Evolutionary conservation across 1,140 invertebrate genomes (phyloP).

Genomic region (Psilanteris sp.): DNA sequence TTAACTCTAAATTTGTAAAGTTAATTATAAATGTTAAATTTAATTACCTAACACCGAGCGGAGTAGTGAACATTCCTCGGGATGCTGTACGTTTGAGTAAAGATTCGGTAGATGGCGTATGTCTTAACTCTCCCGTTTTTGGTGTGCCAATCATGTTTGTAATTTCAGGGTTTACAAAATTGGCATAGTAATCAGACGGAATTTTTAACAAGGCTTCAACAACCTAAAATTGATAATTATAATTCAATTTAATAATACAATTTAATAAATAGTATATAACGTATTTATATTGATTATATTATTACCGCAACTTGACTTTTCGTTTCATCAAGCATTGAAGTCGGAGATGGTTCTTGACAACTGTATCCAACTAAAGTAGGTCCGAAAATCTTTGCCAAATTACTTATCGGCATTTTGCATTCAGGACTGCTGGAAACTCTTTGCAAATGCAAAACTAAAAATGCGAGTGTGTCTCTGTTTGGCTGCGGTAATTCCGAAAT

Average conservation of each 20-base stretch:
- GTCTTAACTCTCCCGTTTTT: constrained; percentile 74
- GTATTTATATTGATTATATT: too few relatives aligned
- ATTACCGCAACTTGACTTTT: constrained; percentile 82
- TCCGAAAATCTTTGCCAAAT: constrained; percentile 91
- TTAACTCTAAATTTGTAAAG: too few relatives aligned
- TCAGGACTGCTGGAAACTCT: constrained; percentile 86
- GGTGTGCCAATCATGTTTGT: constrained; percentile 68
- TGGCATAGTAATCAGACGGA: constrained; percentile 84
- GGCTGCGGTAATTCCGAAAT: constrained; percentile 88
- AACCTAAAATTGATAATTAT: constrained; percentile 82
- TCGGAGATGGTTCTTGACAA: constrained; percentile 82
- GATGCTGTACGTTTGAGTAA: constrained; percentile 77
- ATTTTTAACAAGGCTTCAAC: constrained; percentile 85
- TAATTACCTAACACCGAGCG: constrained; percentile 67
- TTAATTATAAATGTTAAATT: background rate
- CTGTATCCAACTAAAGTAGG: constrained; percentile 92
- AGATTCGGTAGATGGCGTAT: constrained; percentile 81
- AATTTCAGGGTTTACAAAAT: constrained; percentile 80
- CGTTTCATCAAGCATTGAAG: constrained; percentile 84
- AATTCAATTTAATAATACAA: too few relatives aligned
- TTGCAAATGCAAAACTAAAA: constrained; percentile 90
- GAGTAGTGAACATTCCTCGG: constrained; percentile 76
- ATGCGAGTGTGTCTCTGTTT: constrained; percentile 93
- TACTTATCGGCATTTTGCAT: constrained; percentile 89
- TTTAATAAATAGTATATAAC: too few relatives aligned